These are phyloP conservation scores for Eudasyphora cyanicolor DNA, from an alignment of 2,888 invertebrate species.

Conservation along the genomic window DNA sequence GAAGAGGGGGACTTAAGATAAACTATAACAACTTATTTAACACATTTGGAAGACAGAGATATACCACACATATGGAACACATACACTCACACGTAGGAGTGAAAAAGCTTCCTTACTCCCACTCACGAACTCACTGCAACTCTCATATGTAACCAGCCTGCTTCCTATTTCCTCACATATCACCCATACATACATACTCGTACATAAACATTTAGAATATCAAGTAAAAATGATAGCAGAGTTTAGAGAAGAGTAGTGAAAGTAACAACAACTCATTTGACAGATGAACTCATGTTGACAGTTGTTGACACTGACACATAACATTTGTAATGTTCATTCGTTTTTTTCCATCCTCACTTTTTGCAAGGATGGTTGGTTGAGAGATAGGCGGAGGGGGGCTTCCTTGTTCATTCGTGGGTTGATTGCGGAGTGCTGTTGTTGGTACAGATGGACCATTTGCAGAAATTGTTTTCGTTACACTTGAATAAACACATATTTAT, in stretches of 20 bases:
- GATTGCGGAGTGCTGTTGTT: conserved; percentile 29
- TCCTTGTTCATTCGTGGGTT: no score
- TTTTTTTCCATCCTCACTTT: conserved; percentile 29
- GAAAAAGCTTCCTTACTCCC: neutral
- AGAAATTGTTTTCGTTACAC: conserved; percentile 78
- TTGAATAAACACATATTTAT: conserved; percentile 74
- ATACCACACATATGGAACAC: conserved; percentile 9
- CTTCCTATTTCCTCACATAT: no score
- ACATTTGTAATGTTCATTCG: conserved; percentile 68
- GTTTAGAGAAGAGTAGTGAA: conserved; percentile 40
- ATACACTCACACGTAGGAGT: conserved; percentile 8
- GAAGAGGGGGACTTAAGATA: conserved; percentile 54
- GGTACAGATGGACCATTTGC: conserved; percentile 69
- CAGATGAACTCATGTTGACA: conserved; percentile 76
- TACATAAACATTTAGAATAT: conserved; percentile 53
- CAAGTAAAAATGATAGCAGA: conserved; percentile 51
- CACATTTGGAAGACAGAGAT: conserved; percentile 44
- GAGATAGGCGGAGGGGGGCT: neutral
- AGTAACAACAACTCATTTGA: conserved; percentile 72
- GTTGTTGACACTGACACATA: conserved; percentile 72
- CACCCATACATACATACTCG: conserved; percentile 41
- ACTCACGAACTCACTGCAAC: no score
- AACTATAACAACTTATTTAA: conserved; percentile 67
- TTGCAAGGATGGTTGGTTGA: neutral
- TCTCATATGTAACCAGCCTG: no score